Evolutionary conservation across 2,888 invertebrate species (phyloP), one percentile per base, ranked within the genome.

Genomic region (Rhingia campestris): DNA sequence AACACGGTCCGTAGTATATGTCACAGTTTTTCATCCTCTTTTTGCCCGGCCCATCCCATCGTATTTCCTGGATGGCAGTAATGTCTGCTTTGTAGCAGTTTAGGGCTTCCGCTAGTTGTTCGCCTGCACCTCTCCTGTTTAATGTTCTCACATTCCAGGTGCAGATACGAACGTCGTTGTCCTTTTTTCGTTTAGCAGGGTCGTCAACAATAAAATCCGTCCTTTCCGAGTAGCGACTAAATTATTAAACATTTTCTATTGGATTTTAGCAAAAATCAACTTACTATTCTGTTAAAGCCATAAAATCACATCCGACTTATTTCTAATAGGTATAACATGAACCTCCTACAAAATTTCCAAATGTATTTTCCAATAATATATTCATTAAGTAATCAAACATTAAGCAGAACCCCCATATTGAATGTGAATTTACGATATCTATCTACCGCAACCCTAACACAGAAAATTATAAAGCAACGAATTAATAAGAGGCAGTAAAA

Each of bases 401-500:
- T 2, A 30, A 64, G 58, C 32, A 45, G n/a, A 53, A 33, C 58
- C 22, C 14, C 58, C 10, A 37, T 35, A 51, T 22, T 22, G 22
- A 22, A 2, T 22, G 22, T 22, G 22, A 22, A 22, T 22, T 22
- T 22, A 43, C 22, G n/a, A 73, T 59, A 66, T 33, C 14, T 45
- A 47, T 22, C 53, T 14, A 54, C 35, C 7, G 41, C n/a, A 33
- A 33, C 14, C 67, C 47, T 35, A 54, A 61, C 56, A 69, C 43
- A n/a, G n/a, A 56, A 80, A 41, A 61, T 64, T 56, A 49, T 51
- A 56, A 75, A 75, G 67, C 69, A 81, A 75, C 75, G 41, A 73
- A 69, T 64, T 74, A 75, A 74, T 74, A 80, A 74, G 63, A 81
- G 41, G 63, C 63, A 49, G 49, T 81, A 58, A 75, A 81, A 81